Evolutionary conservation across 2,888 invertebrate species (phyloP), one percentile per base, ranked within the genome.

Genomic region (Polyommatus icarus): DNA sequence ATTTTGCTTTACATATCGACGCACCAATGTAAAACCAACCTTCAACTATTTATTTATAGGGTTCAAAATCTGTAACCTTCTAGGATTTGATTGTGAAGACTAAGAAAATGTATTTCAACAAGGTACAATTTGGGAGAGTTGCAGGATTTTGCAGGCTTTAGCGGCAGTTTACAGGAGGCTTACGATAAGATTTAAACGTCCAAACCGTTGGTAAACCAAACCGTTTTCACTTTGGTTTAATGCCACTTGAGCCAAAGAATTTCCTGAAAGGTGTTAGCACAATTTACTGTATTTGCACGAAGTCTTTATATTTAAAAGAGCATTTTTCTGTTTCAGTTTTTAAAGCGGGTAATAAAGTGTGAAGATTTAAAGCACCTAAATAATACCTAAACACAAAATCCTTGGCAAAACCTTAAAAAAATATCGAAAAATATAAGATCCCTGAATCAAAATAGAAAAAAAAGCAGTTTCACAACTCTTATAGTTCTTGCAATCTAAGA

Each of bases 81-180:
- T 75, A 46, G 72, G 76, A 78, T 78, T 79, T 71, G 78, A 75
- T 77, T 50, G 76, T 80, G 77, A 77, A 80, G 77, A 79, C 77
- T 78, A 73, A 79, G 78, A 73, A 79, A 80, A 78, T 78, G 75
- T 78, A 79, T 76, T 82, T 82, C 81, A 82, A 80, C 78, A 77
- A 80, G 71, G 71, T 78, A 78, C 80, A 81, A 82, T 82, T 81
- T 78, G 77, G 81, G 82, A 80, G 80, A 79, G 81, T 81, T 80
- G 81, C 78, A 79, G 79, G 77, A 78, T 79, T 79, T 76, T 71
- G 79, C 80, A 79, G 46, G 73, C 40, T 40, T 46, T 40, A 24
- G 12, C 40, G 40, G n/a, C 46, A 73, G 73, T 73, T 46, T 50
- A 36, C 73, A 40, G 72, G 20, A 73, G 46, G 46, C 24, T 73